A percentile compares a stretch with the other conserved stretches of the same genome.
Evolutionary conservation across 2,888 invertebrate genomes (phyloP).

Genomic region (Seira sanloemensis): DNA sequence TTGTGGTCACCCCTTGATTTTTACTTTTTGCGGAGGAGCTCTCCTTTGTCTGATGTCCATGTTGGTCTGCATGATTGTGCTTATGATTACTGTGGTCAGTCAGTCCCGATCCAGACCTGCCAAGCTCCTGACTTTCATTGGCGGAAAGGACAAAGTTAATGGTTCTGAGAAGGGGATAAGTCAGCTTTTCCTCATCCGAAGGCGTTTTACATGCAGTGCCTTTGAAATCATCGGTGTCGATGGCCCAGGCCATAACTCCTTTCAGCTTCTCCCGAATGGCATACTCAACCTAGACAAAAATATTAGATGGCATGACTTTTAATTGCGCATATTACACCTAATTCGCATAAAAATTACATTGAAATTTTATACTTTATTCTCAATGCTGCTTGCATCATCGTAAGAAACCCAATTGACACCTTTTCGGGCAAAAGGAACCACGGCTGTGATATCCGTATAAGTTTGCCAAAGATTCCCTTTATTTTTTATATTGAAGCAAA

Average conservation of each 20-base stretch:
- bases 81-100: too few species aligned
- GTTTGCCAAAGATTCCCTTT: too few species aligned
- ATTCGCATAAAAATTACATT: background rate
- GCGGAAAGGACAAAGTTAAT: slow-evolving; percentile 39
- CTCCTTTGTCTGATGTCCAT: background rate
- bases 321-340: background rate
- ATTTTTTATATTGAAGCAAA: slow-evolving; percentile 78
- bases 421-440: slow-evolving; percentile 81
- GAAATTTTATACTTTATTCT: slow-evolving; percentile 81
- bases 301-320: background rate
- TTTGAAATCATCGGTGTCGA: slow-evolving; percentile 61
- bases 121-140: too few species aligned
- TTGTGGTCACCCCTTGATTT: too few species aligned
- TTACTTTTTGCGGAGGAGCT: too few species aligned
- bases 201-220: slow-evolving; percentile 19
- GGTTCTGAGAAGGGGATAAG: slow-evolving; percentile 35
- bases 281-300: slow-evolving; percentile 34
- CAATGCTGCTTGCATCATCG: slow-evolving; percentile 85
- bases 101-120: too few species aligned
- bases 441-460: slow-evolving; percentile 82
- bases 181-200: slow-evolving; percentile 8
- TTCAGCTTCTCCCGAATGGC: slow-evolving; percentile 30
- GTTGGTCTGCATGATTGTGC: too few species aligned
- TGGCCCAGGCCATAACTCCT: slow-evolving; percentile 60
- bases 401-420: slow-evolving; percentile 84